Base-by-base conservation (phyloP, 2,888 invertebrate genomes). In the Phaedon cochleariae region DNA sequence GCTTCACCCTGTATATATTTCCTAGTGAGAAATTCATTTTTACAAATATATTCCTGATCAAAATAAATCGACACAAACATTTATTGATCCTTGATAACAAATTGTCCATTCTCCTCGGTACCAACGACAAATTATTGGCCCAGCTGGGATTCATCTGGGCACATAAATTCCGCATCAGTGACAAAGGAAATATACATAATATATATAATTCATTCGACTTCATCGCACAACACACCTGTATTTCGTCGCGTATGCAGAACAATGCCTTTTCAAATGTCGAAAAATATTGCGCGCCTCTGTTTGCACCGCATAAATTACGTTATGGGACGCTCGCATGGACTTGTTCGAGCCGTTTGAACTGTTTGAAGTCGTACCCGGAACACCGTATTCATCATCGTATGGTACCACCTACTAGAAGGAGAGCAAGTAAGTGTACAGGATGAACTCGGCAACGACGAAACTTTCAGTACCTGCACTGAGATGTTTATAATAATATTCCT, bases 211-310 rank as follows among this genome's bases (percentile, higher is more conserved):
- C 41, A 41, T 4, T 15, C 41, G 41, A 41, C 15, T 15, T n/a
- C 6, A 41, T 15, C n/a, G 4, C 17, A n/a, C 45, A 45, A 57
- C 57, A 57, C 57, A 57, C 57, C 57, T 57, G 57, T 45, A 26
- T 57, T 57, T 57, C 45, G 7, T 22, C 45, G 26, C 22, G 57
- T 41, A 55, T 55, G 41, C 41, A 20, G 45, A 57, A 57, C 57
- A 57, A 57, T 57, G 57, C 15, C 15, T 41, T 41, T 41, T 15
- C 15, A 15, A 41, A 41, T 15, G n/a, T 41, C 41, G 15, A 41
- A 41, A 41, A 41, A 41, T 41, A n/a, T 15, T 1, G 41, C 41
- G 41, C 41, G 41, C 41, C 41, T 41, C 41, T 41, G 41, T 41
- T 34, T 34, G 31, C 31, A 10, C 31, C 10, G 10, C 31, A 41